Base-by-base conservation (phyloP, 2,888 invertebrate genomes). In the Ceramica pisi region DNA sequence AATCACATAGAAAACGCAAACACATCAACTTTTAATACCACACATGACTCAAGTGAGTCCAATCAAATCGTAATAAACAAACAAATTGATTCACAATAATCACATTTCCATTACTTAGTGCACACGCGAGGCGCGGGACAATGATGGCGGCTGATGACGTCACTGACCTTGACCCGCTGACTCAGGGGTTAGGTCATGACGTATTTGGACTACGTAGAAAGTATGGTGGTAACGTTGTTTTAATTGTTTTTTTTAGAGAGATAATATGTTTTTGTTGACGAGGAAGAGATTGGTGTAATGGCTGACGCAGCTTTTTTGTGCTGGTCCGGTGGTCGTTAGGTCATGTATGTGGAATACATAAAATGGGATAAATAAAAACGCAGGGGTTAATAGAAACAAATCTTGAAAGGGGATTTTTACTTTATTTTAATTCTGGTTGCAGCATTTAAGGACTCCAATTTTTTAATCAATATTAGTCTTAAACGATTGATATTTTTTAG, bases 71-170 rank as follows among this genome's bases (percentile, higher is more conserved):
- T 72, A 71, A 80, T 80, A 67, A 53, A 80, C 81, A 79, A 80
- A 72, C 73, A 77, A 81, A 80, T 77, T 81, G 81, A 80, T 81
- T 82, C 67, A 61, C 72, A 80, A 68, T 83, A 80, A 83, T 82
- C 74, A 75, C 64, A 75, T 80, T 84, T 83, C 77, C 77, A 84
- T 84, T 81, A 83, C 74, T 82, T 81, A 78, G 65, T 68, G 78
- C 77, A 66, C 68, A 77, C 81, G 77, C 81, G 77, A 76, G 71
- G 61, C 67, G 71, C 59, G 69, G 66, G 71, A 71, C 77, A 67
- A 62, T 69, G 78, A 79, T 69, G 73, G 75, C 61, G 44, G 75
- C 78, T 68, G 65, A 67, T 68, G 77, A 83, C 71, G 77, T 75
- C 60, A 80, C 10, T 65, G 78, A 56, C 83, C 83, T 81, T 83